These are phyloP conservation scores for Drosophila nigromelanica DNA, from an alignment of 1,140 invertebrate genomes.

Conservation along the genomic window DNA sequence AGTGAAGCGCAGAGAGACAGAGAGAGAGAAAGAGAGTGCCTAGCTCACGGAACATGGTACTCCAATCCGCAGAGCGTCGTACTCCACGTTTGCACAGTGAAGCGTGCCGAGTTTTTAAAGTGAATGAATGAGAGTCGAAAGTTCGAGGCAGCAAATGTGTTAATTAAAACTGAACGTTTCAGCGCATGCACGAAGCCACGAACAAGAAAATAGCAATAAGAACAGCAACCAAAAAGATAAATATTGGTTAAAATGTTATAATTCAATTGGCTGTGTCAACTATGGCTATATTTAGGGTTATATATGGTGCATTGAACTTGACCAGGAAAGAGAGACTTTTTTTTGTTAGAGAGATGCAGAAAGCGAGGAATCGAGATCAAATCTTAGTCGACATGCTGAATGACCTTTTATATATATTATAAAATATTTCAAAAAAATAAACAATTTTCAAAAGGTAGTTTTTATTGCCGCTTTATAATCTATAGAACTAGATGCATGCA, in stretches of 20 bases:
- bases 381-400: no score
- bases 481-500: no score
- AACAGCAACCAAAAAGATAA: background rate
- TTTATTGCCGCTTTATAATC: no score
- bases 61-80: background rate
- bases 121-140: conserved; percentile 39
- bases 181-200: conserved; percentile 42
- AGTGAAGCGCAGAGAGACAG: conserved; percentile 31
- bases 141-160: conserved; percentile 58
- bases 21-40: conserved; percentile 6
- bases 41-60: conserved; percentile 5
- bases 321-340: background rate
- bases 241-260: conserved; percentile 49
- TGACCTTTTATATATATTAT: no score
- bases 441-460: no score
- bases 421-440: no score
- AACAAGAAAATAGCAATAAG: conserved; percentile 13
- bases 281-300: conserved; percentile 38
- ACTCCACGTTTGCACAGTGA: conserved; percentile 54
- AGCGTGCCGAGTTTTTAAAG: conserved; percentile 52
- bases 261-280: conserved; percentile 67
- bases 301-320: conserved; percentile 58
- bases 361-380: no score
- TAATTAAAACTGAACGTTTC: conserved; percentile 77
- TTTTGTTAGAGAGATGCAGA: background rate